Base-by-base conservation (phyloP, 2,797 vertebrate species). In the Vespertilio murinus region DNA sequence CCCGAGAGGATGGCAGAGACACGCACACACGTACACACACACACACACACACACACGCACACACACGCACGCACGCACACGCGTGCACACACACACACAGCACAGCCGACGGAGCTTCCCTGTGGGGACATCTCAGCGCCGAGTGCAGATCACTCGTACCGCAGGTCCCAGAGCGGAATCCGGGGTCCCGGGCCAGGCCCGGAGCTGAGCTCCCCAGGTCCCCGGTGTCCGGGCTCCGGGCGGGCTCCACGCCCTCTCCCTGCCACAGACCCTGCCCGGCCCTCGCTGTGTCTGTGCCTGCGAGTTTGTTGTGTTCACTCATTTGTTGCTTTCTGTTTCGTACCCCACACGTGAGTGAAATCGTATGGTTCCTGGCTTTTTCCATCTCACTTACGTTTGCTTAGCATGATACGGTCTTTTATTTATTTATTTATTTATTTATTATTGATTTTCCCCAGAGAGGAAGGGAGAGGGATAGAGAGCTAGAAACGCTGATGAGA, bases 71-170 rank as follows among this genome's bases (percentile, higher is more conserved):
- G 8, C 52, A 18, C 49, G n/a, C n/a, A 54, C 52, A 73, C 33
- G 23, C 3, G 8, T 22, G 7, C 49, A 54, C 52, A 5, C 28
- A 20, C 20, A 11, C 9, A 11, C 16, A 14, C 49, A 30, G 28
- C 16, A 25, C 1, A 3, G 33, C 40, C 59, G 3, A 14, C 8
- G 4, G 42, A 10, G 47, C 64, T 75, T 42, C 5, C 40, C 23
- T 1, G 8, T 25, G 30, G 14, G 0, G 8, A n/a, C 3, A 33
- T 0, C 2, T 40, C 4, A 65, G 49, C 23, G 33, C 0, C 28
- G 5, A 16, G 47, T 3, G 30, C 47, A 69, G 33, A 81, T 40
- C 6, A 22, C 4, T 65, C 64, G 77, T 22, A n/a, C 28, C 73
- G 42, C 73, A 40, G 67, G 71, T 35, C 12, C 69, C 75, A 73